A percentile compares a stretch with the other conserved stretches of the same genome.
These are phyloP conservation scores for Cyrtorhinus lividipennis DNA, from an alignment of 1,140 invertebrate species.

Conservation along the genomic window DNA sequence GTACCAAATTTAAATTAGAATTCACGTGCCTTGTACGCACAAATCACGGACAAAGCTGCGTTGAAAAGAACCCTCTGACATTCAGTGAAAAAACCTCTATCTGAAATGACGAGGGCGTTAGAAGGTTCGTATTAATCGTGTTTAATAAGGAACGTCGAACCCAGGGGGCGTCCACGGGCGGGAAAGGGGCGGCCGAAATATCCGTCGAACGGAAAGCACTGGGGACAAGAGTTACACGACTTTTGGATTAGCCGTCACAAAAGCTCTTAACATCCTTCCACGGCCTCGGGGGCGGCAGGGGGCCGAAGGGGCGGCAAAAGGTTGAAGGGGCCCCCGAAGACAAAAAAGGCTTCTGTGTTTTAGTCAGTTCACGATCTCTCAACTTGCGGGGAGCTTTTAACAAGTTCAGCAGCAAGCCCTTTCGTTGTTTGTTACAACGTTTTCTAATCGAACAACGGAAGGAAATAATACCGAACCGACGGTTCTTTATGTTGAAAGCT, in stretches of 20 bases:
- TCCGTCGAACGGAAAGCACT: neutral
- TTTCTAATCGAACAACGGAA: constrained; percentile 1
- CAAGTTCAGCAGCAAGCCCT: neutral
- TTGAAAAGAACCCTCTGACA: too few species aligned
- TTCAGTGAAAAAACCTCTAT: too few species aligned
- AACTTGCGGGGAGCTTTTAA: neutral
- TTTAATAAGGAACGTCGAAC: neutral
- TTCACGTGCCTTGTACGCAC: too few species aligned
- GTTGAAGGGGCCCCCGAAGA: neutral
- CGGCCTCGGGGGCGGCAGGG: neutral
- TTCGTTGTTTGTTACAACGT: neutral
- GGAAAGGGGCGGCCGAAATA: neutral
- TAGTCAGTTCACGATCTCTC: neutral
- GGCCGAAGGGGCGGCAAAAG: neutral
- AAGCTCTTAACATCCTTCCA: neutral
- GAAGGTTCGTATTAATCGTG: constrained; percentile 5
- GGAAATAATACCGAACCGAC: neutral
- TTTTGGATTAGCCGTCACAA: constrained; percentile 9
- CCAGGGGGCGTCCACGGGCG: neutral
- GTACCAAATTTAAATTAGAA: too few species aligned
- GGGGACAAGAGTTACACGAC: constrained; percentile 4
- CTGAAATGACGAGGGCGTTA: neutral
- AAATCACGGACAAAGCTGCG: too few species aligned
- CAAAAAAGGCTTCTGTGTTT: constrained; percentile 4
- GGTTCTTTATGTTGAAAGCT: too few species aligned